These are phyloP conservation scores for Bos javanicus DNA, from an alignment of 2,113 vertebrate genomes.

Conservation along the genomic window DNA sequence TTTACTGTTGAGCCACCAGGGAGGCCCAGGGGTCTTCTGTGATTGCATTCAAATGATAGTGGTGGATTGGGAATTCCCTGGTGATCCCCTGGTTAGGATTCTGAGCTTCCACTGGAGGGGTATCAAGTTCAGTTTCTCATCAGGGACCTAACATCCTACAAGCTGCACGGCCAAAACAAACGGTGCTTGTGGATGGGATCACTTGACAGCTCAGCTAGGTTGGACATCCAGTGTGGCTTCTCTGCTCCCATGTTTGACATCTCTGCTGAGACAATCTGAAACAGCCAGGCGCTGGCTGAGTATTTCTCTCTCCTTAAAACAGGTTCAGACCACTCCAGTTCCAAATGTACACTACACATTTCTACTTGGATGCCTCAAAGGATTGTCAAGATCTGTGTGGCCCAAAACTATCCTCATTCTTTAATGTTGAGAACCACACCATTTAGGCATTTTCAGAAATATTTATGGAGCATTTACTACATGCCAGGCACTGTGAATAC, in stretches of 20 bases:
- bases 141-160: not conserved
- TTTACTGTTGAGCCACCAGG: too few relatives aligned
- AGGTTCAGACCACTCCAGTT: not conserved
- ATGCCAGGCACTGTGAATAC: not conserved
- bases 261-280: not conserved
- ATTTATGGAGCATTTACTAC: not conserved
- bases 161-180: not conserved
- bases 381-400: not conserved
- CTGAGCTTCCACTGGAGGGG: not conserved
- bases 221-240: not conserved
- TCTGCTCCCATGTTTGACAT: not conserved
- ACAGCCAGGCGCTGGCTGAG: not conserved
- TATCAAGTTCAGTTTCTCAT: not conserved
- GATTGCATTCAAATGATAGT: not conserved
- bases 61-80: not conserved
- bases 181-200: not conserved
- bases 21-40: not conserved
- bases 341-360: not conserved
- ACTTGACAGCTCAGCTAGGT: not conserved
- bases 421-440: not conserved
- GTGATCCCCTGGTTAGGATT: not conserved
- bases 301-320: not conserved
- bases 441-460: not conserved
- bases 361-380: not conserved
- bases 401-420: conserved; percentile 1